Evolutionary conservation across 2,113 vertebrate genomes (phyloP).

Genomic region (Lasiurus cinereus): DNA sequence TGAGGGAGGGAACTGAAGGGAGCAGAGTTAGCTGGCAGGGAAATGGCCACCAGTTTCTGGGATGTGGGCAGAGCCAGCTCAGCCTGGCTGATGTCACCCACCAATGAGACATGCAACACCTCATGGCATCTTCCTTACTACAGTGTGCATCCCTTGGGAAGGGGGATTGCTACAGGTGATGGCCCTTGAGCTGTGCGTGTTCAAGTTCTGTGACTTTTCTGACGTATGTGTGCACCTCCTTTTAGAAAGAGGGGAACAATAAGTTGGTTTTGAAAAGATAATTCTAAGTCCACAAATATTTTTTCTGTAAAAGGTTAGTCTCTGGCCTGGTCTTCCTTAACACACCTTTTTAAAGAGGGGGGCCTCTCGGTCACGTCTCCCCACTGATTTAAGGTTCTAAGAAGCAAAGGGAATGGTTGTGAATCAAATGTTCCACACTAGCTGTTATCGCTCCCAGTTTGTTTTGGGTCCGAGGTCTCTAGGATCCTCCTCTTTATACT

Average conservation of each 20-base stretch:
- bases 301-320: not conserved
- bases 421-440: not conserved
- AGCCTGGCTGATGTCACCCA: not conserved
- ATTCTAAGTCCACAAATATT: not conserved
- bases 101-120: not conserved
- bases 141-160: not conserved
- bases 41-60: not conserved
- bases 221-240: not conserved
- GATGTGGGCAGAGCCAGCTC: not conserved
- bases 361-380: not conserved
- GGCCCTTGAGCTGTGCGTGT: not conserved
- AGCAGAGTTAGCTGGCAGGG: not conserved
- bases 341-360: not conserved
- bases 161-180: not conserved
- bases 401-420: not conserved
- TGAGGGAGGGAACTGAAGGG: not conserved
- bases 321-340: not conserved
- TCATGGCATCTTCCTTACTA: not conserved
- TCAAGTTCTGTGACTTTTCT: not conserved
- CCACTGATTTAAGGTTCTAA: not conserved
- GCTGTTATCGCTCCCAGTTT: not conserved
- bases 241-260: not conserved
- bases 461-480: not conserved
- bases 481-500: not conserved
- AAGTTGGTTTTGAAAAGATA: constrained; percentile 39